Conservation (phyloP, 1,140 invertebrate genomes). For the Meloidogyne floridensis region DNA sequence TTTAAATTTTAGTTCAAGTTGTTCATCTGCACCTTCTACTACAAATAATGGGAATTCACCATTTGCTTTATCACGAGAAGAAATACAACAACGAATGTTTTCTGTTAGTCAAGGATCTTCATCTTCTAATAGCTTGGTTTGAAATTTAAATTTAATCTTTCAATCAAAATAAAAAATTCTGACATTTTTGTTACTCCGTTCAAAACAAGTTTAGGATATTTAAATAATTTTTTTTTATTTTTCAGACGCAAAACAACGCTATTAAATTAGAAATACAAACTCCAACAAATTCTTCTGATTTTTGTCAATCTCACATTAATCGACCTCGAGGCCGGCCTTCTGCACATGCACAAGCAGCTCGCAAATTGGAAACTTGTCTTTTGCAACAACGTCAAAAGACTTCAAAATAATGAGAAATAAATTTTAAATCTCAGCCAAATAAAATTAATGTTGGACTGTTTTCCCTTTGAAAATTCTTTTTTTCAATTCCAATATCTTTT, state of each 20-base stretch:
- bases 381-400: constrained; percentile 33
- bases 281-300: no score
- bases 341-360: constrained; percentile 26
- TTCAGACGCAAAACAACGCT: neutral
- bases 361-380: constrained; percentile 34
- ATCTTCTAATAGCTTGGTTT: neutral
- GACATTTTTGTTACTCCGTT: no score
- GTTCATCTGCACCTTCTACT: neutral
- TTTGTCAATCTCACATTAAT: neutral
- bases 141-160: neutral
- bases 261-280: neutral
- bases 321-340: constrained; percentile 9
- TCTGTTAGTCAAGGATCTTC: constrained; percentile 13
- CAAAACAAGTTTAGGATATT: no score
- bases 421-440: neutral
- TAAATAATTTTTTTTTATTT: neutral
- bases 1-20: constrained; percentile 12
- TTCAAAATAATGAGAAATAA: neutral
- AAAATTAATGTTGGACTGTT: neutral
- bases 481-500: neutral
- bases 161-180: no score
- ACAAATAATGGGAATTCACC: neutral
- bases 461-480: neutral
- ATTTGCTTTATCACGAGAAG: neutral
- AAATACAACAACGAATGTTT: neutral